These are phyloP conservation scores for Caenorhabditis parvicauda DNA, from an alignment of 2,888 invertebrate genomes.

Conservation along the genomic window DNA sequence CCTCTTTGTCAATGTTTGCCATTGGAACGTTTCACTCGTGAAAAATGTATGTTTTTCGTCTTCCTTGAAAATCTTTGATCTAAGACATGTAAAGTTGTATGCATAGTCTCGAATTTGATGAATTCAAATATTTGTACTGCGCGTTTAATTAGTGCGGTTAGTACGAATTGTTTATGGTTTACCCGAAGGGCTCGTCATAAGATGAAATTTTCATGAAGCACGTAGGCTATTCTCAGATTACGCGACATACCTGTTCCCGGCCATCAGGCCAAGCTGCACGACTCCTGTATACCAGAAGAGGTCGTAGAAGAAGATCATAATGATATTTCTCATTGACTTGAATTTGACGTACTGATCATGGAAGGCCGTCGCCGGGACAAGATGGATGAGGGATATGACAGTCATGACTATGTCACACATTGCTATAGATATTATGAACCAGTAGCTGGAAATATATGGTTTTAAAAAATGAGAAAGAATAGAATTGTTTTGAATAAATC, in stretches of 20 bases:
- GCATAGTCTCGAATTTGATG: background rate
- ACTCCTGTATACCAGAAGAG: slow-evolving; percentile 62
- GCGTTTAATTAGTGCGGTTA: background rate
- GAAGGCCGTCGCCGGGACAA: slow-evolving; percentile 56
- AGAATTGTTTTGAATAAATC: background rate
- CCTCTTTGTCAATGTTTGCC: no score
- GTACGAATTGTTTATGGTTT: no score
- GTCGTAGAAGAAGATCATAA: slow-evolving; percentile 59
- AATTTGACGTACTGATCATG: slow-evolving; percentile 49
- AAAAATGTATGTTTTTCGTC: slow-evolving; percentile 4
- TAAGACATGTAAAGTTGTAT: no score
- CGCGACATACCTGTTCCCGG: slow-evolving; percentile 46
- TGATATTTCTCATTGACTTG: slow-evolving; percentile 44
- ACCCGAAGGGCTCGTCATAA: no score
- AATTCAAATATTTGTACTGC: background rate
- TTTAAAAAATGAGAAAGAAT: background rate
- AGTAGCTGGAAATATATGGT: slow-evolving; percentile 43
- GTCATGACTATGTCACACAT: slow-evolving; percentile 58
- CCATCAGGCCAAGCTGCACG: slow-evolving; percentile 57
- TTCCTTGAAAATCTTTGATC: no score
- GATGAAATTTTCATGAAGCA: no score
- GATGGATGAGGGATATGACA: slow-evolving; percentile 48
- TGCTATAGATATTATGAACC: slow-evolving; percentile 59
- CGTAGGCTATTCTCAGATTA: background rate
- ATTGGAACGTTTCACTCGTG: no score